Evolutionary conservation across 1,140 invertebrate species (phyloP).

Genomic region (Anastrepha obliqua): DNA sequence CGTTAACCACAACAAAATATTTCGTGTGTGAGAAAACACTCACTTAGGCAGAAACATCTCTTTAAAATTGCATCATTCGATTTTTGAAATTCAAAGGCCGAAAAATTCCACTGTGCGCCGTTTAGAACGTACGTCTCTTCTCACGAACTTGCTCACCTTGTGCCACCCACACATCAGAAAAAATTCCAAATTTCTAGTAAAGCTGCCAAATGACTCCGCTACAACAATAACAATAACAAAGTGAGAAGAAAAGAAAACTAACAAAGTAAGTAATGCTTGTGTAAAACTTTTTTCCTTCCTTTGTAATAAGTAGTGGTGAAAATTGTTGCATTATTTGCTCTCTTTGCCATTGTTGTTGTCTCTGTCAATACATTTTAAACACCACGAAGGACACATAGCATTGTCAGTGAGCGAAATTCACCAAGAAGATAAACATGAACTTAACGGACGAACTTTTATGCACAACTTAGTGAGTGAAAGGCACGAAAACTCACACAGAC

Average conservation of each 20-base stretch:
- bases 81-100: too few species aligned
- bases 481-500: neutral
- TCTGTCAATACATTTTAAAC: neutral
- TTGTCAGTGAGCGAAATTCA: neutral
- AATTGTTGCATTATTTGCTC: conserved; percentile 10
- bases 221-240: neutral
- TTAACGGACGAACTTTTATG: neutral
- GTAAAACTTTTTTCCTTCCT: neutral
- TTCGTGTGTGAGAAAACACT: too few species aligned
- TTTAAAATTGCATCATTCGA: too few species aligned
- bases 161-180: neutral
- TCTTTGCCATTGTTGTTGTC: neutral
- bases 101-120: neutral
- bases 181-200: neutral
- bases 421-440: conserved; percentile 23
- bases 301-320: neutral
- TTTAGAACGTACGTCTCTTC: neutral
- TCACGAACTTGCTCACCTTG: neutral
- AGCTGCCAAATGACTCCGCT: conserved; percentile 18
- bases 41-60: too few species aligned
- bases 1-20: too few species aligned
- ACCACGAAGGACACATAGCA: conserved; percentile 3
- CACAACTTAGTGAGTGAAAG: neutral
- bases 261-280: neutral
- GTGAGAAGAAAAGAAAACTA: neutral